Percentiles rank a stretch among this genome's conserved stretches.
These are phyloP conservation scores for Grapholita molesta DNA, from an alignment of 1,140 invertebrate species.

Conservation along the genomic window DNA sequence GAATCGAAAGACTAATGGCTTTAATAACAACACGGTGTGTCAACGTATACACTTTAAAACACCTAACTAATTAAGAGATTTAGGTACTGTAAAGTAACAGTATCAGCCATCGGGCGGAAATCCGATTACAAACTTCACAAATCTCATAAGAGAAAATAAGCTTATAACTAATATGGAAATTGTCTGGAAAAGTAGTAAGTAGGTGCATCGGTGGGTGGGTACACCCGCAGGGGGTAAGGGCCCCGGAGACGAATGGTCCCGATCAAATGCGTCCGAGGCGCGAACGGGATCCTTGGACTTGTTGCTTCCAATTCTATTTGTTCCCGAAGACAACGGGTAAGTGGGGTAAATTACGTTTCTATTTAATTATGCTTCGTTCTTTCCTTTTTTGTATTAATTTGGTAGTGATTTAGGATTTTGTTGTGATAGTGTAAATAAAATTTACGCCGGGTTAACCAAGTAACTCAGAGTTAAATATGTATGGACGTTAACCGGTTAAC, in stretches of 20 bases:
- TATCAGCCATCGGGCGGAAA: neutral
- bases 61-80: neutral
- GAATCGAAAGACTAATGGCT: too few relatives aligned
- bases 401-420: neutral
- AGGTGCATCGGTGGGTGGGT: neutral
- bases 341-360: neutral
- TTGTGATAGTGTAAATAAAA: too few relatives aligned
- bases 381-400: neutral
- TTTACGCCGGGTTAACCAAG: too few relatives aligned
- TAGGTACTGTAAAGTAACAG: neutral
- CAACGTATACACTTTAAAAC: neutral
- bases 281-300: conserved; percentile 48
- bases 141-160: conserved; percentile 19
- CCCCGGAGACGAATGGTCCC: conserved; percentile 47
- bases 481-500: too few relatives aligned
- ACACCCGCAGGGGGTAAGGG: conserved; percentile 28
- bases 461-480: too few relatives aligned
- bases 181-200: conserved; percentile 22
- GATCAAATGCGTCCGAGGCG: conserved; percentile 43
- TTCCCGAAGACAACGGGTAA: conserved; percentile 19
- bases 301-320: conserved; percentile 45
- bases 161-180: conserved; percentile 27
- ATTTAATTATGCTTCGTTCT: conserved; percentile 5
- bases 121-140: conserved; percentile 17
- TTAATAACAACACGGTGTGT: too few relatives aligned